Conservation (phyloP, 2,113 vertebrate species). For the Periophthalmodon schlosseri region DNA sequence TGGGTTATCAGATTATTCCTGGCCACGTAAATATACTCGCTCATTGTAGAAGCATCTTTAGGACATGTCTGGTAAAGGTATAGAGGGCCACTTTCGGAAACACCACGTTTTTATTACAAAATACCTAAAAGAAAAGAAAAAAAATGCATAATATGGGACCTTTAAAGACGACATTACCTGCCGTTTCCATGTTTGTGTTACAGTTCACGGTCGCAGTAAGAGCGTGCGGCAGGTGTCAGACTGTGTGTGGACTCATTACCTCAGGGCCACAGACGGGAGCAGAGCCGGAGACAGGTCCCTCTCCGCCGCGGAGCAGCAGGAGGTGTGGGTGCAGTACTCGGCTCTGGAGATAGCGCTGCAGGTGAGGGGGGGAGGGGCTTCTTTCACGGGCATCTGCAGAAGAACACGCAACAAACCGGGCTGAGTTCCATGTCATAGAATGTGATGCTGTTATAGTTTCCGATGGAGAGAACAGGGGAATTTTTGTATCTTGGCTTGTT, state of each 20-base stretch:
- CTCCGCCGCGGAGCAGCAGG: constrained; percentile 63
- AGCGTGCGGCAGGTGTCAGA: constrained; percentile 53
- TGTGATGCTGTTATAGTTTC: too few relatives aligned
- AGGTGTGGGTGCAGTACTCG: constrained; percentile 77
- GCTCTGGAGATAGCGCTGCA: constrained; percentile 75
- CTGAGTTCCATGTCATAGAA: too few relatives aligned
- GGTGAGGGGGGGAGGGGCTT: constrained; percentile 65
- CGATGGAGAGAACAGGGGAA: too few relatives aligned
- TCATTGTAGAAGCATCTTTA: too few relatives aligned
- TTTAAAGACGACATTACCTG: neutral
- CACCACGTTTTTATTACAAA: too few relatives aligned
- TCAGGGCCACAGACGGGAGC: constrained; percentile 49
- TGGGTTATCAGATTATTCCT: too few relatives aligned
- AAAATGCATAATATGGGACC: neutral
- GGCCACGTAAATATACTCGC: too few relatives aligned
- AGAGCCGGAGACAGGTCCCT: constrained; percentile 33
- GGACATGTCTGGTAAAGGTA: too few relatives aligned
- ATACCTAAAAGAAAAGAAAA: too few relatives aligned
- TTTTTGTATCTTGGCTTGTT: too few relatives aligned
- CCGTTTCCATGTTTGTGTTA: constrained; percentile 22
- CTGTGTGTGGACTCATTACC: constrained; percentile 74
- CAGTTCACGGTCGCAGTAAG: constrained; percentile 66
- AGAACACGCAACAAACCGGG: too few relatives aligned
- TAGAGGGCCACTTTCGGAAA: too few relatives aligned
- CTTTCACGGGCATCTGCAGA: neutral